Evolutionary conservation across 2,888 invertebrate genomes (phyloP), one percentile per base, ranked within the genome.

Genomic region (Platycnemis pennipes): DNA sequence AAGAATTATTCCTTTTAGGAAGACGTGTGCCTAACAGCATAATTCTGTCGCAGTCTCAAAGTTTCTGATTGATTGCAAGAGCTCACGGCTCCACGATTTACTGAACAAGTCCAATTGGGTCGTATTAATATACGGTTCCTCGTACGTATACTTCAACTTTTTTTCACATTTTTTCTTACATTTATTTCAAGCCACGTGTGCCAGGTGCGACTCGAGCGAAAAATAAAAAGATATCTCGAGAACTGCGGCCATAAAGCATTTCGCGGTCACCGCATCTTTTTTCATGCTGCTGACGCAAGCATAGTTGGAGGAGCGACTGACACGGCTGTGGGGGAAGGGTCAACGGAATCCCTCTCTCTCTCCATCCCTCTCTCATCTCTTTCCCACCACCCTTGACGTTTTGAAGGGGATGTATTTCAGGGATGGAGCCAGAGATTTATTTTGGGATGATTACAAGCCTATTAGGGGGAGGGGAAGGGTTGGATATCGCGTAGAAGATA

Each of bases 361-460:
- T 7, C 3, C 63, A 53, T 1, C 53, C 11, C 19, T 8, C 63
- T 8, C 63, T 3, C 4, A 2, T 11, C 13, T 11, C 77, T 37
- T 37, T 31, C 77, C 16, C 77, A 13, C 63, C n/a, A 22, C 31
- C 26, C 26, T 37, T 37, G 77, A 26, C 77, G 37, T 77, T 77
- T 77, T 77, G 77, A 77, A 77, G 77, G 77, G 77, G 77, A 77
- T 77, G 37, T 37, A 77, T 77, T 77, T 77, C 77, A 77, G 77
- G 77, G 77, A 37, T 11, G 77, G 37, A 77, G 77, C 77, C 77
- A 77, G 77, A 77, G 26, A 37, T 37, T 77, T 77, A 77, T 77
- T 77, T 77, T 26, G 77, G 77, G 77, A 77, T 37, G 37, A 77
- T 77, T 77, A 77, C 77, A 37, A 77, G 37, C 37, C 77, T 26